These are phyloP conservation scores for Magallana gigas DNA, from an alignment of 1,140 invertebrate species.

Conservation along the genomic window DNA sequence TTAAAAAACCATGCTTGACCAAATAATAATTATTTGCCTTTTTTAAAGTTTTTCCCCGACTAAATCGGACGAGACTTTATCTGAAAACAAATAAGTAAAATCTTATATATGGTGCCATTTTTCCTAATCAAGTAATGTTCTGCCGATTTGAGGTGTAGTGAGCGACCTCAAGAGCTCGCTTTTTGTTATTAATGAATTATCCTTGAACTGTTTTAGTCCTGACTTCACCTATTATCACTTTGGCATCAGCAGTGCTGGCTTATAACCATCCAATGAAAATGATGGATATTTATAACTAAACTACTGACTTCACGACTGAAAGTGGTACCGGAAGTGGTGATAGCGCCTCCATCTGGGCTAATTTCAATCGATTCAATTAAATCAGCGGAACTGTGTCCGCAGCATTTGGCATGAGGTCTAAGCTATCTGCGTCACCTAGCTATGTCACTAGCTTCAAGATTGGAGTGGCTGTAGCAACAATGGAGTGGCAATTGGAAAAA, in stretches of 20 bases:
- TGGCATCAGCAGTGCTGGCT: background rate
- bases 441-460: background rate
- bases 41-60: too few species aligned
- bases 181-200: too few species aligned
- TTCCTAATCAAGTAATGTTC: too few species aligned
- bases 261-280: background rate
- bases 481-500: conserved; percentile 12
- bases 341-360: conserved; percentile 11
- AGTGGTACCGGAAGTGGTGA: background rate
- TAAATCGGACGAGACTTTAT: too few species aligned
- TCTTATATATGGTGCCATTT: too few species aligned
- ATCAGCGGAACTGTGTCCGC: background rate
- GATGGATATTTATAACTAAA: conserved; percentile 24
- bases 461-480: background rate
- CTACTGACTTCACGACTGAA: background rate
- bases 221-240: background rate
- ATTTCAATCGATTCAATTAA: conserved; percentile 11
- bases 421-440: background rate
- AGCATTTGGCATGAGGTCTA: too few species aligned
- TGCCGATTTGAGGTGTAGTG: too few species aligned
- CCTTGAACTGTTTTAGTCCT: too few species aligned
- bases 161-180: too few species aligned
- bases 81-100: too few species aligned
- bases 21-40: too few species aligned
- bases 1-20: too few species aligned